phyloP scores from a whole-genome alignment of 2,797 vertebrate species.

The Falco biarmicus region DNA sequence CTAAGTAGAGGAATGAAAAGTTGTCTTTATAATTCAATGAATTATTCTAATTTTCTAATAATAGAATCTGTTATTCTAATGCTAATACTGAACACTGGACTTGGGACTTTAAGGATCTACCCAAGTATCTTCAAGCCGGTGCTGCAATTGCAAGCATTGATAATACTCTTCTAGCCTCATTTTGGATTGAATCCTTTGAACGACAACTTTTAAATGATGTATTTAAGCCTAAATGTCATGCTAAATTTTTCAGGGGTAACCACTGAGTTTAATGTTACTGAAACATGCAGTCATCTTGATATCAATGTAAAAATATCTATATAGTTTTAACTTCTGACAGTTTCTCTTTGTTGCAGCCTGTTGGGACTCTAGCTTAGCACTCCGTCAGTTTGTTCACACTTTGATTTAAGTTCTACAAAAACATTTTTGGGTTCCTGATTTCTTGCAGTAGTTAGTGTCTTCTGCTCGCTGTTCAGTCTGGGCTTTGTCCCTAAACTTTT shows the following conservation, averaged over 20 bases:
- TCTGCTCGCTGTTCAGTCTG: background rate
- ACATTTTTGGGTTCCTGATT: background rate
- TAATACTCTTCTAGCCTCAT: background rate
- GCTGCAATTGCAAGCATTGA: background rate
- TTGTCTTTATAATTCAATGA: background rate
- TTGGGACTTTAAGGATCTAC: background rate
- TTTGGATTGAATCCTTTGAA: background rate
- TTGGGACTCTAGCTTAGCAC: fast-evolving
- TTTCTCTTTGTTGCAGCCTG: background rate
- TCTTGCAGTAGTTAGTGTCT: background rate
- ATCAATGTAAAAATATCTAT: background rate
- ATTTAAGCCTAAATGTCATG: background rate
- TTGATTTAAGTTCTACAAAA: background rate
- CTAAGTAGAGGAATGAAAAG: background rate
- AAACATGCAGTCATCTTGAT: background rate
- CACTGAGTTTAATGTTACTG: background rate
- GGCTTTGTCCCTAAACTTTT: background rate
- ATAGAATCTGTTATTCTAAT: background rate
- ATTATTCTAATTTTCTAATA: too few relatives aligned
- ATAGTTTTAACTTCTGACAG: background rate
- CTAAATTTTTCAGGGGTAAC: background rate
- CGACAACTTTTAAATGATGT: background rate
- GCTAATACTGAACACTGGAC: background rate
- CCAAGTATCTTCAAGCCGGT: background rate
- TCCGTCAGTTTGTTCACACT: background rate